phyloP scores from a whole-genome alignment of 2,113 vertebrate genomes.

The Macrotis lagotis region DNA sequence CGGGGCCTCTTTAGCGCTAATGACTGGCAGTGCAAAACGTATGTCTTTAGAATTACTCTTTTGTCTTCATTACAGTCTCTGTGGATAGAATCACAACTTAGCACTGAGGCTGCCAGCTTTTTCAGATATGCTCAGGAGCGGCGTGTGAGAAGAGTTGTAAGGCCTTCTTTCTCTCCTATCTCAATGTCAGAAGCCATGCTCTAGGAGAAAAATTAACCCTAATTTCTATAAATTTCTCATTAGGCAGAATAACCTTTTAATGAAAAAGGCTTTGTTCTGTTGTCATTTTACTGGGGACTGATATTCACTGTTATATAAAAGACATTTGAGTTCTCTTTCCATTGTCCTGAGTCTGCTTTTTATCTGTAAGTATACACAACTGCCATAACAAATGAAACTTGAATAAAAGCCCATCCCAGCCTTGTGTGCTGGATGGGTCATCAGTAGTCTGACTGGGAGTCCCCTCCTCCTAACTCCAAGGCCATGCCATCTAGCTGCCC shows the following conservation, averaged over 20 bases:
- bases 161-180: neutral
- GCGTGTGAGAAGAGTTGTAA: neutral
- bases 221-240: neutral
- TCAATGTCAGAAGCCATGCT: neutral
- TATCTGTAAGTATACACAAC: neutral
- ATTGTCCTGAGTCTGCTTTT: neutral
- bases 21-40: conserved; percentile 99
- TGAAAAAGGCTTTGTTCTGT: neutral
- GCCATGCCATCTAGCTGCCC: too few species aligned
- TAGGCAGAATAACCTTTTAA: conserved; percentile 3
- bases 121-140: neutral
- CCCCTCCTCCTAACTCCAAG: too few species aligned
- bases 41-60: conserved; percentile 64
- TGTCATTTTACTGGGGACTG: neutral
- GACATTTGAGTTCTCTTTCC: neutral
- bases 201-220: neutral
- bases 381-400: neutral
- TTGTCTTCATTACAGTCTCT: neutral
- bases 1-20: conserved; percentile 98
- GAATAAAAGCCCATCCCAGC: neutral
- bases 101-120: neutral
- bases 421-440: neutral
- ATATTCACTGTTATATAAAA: neutral
- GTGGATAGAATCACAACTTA: neutral
- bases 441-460: neutral